Evolutionary conservation across 2,113 vertebrate genomes (phyloP).

Genomic region (Labeo catla): DNA sequence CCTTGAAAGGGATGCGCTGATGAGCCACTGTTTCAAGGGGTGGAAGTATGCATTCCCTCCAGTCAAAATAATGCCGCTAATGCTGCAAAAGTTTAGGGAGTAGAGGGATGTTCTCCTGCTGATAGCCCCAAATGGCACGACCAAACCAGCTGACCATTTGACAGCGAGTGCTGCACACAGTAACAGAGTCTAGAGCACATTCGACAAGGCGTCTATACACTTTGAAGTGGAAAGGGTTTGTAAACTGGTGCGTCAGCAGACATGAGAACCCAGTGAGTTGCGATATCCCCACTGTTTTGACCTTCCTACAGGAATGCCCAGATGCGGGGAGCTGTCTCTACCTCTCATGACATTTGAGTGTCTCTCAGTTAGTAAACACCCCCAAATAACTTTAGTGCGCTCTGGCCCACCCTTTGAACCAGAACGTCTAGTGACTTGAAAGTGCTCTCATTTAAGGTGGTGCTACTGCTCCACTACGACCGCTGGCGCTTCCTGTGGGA

Average conservation of each 20-base stretch:
- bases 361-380: not conserved
- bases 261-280: not conserved
- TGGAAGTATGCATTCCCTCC: too few relatives aligned
- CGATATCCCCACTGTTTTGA: not conserved
- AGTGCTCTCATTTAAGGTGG: not conserved
- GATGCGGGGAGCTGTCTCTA: not conserved
- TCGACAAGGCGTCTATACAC: too few relatives aligned
- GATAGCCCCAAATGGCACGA: too few relatives aligned
- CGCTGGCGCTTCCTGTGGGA: not conserved
- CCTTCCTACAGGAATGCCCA: not conserved
- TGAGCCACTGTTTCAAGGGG: too few relatives aligned
- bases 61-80: too few relatives aligned
- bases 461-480: not conserved
- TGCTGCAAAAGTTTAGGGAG: too few relatives aligned
- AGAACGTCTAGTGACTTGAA: too few relatives aligned
- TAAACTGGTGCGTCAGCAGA: not conserved
- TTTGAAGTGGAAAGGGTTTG: not conserved
- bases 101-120: too few relatives aligned
- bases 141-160: not conserved
- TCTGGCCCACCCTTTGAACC: too few relatives aligned
- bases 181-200: not conserved
- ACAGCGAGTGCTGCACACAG: not conserved
- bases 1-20: too few relatives aligned
- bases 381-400: not conserved
- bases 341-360: not conserved